These are phyloP conservation scores for Drosophila kambysellisi DNA, from an alignment of 2,888 invertebrate species.

Conservation along the genomic window DNA sequence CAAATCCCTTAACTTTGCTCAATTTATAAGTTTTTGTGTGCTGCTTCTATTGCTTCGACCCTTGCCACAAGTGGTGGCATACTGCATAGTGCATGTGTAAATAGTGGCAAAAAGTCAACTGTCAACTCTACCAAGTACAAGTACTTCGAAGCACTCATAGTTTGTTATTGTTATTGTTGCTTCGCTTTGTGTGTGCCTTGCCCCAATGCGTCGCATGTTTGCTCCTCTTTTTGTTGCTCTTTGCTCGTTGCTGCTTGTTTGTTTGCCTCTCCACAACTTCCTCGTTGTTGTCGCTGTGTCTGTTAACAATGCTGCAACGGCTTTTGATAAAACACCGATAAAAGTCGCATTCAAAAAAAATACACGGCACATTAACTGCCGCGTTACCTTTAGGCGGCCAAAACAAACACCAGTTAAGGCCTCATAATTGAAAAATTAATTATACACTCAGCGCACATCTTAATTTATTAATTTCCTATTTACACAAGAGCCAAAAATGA, in stretches of 20 bases:
- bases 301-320: constrained; percentile 44
- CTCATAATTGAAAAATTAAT: constrained; percentile 75
- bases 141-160: constrained; percentile 21
- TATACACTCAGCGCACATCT: constrained; percentile 56
- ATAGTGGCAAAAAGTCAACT: constrained; percentile 45
- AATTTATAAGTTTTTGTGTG: constrained; percentile 18
- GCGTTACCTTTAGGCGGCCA: constrained; percentile 50
- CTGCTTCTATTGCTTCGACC: constrained; percentile 1
- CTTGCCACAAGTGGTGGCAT: constrained; percentile 15
- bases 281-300: not conserved
- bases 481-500: constrained; percentile 34
- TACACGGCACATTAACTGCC: constrained; percentile 24
- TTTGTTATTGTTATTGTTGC: constrained; percentile 32
- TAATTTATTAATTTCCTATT: constrained; percentile 64
- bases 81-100: constrained; percentile 38
- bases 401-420: constrained; percentile 70
- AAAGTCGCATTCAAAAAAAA: constrained; percentile 42
- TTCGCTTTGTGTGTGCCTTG: constrained; percentile 14
- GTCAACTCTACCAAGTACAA: constrained; percentile 37
- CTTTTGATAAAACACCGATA: constrained; percentile 64
- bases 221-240: constrained; percentile 14
- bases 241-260: constrained; percentile 35
- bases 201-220: constrained; percentile 35
- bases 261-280: constrained; percentile 16
- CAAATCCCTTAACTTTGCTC: constrained; percentile 15